These are phyloP conservation scores for Megastigmus dorsalis DNA, from an alignment of 2,888 invertebrate genomes.

Conservation along the genomic window DNA sequence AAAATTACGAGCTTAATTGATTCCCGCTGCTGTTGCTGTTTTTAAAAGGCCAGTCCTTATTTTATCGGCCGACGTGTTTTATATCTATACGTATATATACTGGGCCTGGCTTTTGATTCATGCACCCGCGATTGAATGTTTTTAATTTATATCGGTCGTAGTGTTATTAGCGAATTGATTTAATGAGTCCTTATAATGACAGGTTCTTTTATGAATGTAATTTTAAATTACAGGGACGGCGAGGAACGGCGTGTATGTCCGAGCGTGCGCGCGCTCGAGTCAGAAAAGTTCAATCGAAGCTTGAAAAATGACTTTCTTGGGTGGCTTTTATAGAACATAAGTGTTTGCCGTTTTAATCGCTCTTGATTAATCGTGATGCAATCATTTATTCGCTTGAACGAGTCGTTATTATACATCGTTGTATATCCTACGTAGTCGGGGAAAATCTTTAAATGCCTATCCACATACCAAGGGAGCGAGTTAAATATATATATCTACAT, in stretches of 20 bases:
- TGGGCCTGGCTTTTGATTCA: constrained; percentile 36
- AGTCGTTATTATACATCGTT: too few relatives aligned
- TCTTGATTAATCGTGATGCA: neutral
- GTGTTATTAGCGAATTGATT: constrained; percentile 50
- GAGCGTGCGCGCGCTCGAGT: neutral
- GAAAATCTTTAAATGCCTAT: too few relatives aligned
- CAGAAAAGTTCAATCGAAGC: constrained; percentile 18
- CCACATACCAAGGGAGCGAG: too few relatives aligned
- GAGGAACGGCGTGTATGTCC: neutral
- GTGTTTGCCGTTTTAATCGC: neutral
- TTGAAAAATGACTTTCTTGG: constrained; percentile 32
- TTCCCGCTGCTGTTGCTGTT: constrained; percentile 1
- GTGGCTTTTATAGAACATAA: neutral
- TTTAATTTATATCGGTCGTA: constrained; percentile 24
- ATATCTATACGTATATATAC: too few relatives aligned
- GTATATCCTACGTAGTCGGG: too few relatives aligned
- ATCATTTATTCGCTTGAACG: too few relatives aligned
- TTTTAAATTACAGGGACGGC: constrained; percentile 31
- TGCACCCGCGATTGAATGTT: constrained; percentile 27
- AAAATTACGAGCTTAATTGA: constrained; percentile 50
- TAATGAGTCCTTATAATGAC: constrained; percentile 43
- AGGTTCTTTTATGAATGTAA: constrained; percentile 29
- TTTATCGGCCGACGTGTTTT: neutral
- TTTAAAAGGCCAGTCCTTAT: constrained; percentile 20
- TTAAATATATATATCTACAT: too few relatives aligned